These are phyloP conservation scores for Neogale vison DNA, from an alignment of 2,113 vertebrate species.

Conservation along the genomic window DNA sequence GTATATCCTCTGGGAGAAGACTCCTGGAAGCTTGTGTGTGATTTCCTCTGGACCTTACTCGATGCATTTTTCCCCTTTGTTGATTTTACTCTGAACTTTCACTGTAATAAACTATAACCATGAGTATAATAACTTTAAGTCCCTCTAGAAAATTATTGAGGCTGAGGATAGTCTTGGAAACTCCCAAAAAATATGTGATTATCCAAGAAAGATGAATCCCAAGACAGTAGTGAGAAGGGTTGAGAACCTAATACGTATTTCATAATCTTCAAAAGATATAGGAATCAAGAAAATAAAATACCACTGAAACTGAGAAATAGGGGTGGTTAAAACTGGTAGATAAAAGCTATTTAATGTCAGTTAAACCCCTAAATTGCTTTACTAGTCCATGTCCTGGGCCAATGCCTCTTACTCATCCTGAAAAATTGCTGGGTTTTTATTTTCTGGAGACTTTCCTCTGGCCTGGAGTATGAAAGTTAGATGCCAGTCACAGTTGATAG, in stretches of 20 bases:
- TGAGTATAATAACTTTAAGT: neutral
- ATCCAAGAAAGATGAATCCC: neutral
- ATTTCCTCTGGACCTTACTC: neutral
- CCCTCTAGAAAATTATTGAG: neutral
- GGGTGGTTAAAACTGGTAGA: neutral
- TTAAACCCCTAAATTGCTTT: slow-evolving; percentile 9
- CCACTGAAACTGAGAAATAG: neutral
- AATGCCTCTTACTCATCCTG: neutral
- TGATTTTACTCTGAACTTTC: slow-evolving; percentile 6
- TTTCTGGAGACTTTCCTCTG: neutral
- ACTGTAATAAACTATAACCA: slow-evolving; percentile 17
- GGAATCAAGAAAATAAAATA: neutral
- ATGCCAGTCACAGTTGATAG: neutral
- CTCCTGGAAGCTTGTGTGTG: neutral
- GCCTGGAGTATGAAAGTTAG: neutral
- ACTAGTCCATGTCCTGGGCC: neutral
- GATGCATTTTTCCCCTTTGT: neutral
- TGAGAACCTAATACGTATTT: neutral
- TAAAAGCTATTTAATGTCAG: neutral
- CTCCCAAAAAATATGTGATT: neutral
- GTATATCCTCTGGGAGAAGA: neutral
- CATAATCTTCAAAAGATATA: slow-evolving; percentile 1
- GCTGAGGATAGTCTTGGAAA: neutral
- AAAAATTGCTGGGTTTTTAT: neutral
- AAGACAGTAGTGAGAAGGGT: neutral